A percentile compares a stretch with the other conserved stretches of the same genome.
These are phyloP conservation scores for Epicampocera succincta DNA, from an alignment of 2,888 invertebrate species.

Conservation along the genomic window DNA sequence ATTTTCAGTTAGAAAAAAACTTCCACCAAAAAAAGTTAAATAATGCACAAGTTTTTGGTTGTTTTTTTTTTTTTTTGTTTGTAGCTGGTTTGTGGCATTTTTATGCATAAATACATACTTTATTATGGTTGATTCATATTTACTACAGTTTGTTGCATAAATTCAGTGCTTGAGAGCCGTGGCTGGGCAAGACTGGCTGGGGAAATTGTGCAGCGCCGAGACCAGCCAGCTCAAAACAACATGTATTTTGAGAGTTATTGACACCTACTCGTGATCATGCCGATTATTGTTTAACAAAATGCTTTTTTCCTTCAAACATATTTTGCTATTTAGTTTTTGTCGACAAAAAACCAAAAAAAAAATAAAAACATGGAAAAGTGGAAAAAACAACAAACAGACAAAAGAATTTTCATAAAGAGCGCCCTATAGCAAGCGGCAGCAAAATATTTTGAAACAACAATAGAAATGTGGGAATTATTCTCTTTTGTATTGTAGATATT, in stretches of 20 bases:
- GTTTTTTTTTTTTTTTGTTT: too few relatives aligned
- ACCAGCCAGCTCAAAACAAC: constrained; percentile 41
- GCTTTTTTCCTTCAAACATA: constrained; percentile 55
- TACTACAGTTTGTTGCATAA: constrained; percentile 61
- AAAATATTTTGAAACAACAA: not conserved
- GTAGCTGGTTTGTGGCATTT: constrained; percentile 36
- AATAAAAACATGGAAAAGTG: not conserved
- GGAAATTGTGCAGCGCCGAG: constrained; percentile 12
- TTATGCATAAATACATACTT: constrained; percentile 66
- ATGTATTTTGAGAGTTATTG: constrained; percentile 71
- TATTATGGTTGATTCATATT: constrained; percentile 68
- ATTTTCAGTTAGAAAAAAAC: not conserved
- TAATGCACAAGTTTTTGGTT: constrained; percentile 66
- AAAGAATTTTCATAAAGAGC: constrained; percentile 50
- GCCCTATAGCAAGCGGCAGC: constrained; percentile 4
- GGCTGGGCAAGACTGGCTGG: not conserved
- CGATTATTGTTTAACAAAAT: constrained; percentile 70
- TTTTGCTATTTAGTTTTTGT: constrained; percentile 27
- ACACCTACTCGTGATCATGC: constrained; percentile 72
- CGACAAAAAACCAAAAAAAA: not conserved
- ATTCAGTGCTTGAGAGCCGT: constrained; percentile 31
- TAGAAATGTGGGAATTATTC: too few relatives aligned
- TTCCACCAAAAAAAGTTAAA: constrained; percentile 63
- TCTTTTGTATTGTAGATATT: too few relatives aligned
- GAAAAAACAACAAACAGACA: constrained; percentile 40